Conservation (phyloP, 2,113 vertebrate genomes). For the Kryptolebias marmoratus region DNA sequence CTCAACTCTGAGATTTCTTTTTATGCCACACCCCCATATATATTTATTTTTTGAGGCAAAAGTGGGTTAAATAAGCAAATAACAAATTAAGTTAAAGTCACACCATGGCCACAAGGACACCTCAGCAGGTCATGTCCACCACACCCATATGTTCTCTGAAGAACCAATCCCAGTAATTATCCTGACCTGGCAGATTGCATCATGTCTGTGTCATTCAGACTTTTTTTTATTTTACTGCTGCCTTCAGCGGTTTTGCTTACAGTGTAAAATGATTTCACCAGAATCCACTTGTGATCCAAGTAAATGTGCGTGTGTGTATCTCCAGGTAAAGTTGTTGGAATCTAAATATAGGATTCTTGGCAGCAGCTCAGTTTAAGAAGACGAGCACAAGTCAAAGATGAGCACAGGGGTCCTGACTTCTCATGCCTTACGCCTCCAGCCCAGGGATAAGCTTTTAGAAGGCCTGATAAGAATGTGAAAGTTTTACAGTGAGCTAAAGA, state of each 20-base stretch:
- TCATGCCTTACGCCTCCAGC: slow-evolving; percentile 2
- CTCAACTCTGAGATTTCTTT: no score
- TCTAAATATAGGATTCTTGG: slow-evolving; percentile 50
- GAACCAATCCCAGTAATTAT: background rate
- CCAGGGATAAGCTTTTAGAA: slow-evolving; percentile 31
- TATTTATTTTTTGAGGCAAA: no score
- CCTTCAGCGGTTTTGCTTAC: slow-evolving; percentile 11
- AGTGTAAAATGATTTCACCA: slow-evolving; percentile 5
- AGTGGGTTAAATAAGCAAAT: no score
- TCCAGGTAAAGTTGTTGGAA: slow-evolving; percentile 1
- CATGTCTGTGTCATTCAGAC: slow-evolving; percentile 18
- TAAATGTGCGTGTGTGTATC: slow-evolving; percentile 15
- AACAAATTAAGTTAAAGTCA: background rate
- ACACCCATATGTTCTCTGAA: slow-evolving; percentile 1
- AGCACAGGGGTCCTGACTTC: slow-evolving; percentile 26
- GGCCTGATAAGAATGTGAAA: slow-evolving; percentile 3
- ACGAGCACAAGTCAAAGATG: slow-evolving; percentile 33
- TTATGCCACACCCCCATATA: no score
- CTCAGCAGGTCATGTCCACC: background rate
- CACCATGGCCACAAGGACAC: background rate
- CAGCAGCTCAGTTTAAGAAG: slow-evolving; percentile 39
- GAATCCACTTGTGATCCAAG: slow-evolving; percentile 12
- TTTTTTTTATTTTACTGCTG: slow-evolving; percentile 16
- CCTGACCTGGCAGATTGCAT: slow-evolving; percentile 9
- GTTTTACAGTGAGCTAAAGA: background rate